Evolutionary conservation across 2,888 invertebrate species (phyloP).

Genomic region (Danaus chrysippus): DNA sequence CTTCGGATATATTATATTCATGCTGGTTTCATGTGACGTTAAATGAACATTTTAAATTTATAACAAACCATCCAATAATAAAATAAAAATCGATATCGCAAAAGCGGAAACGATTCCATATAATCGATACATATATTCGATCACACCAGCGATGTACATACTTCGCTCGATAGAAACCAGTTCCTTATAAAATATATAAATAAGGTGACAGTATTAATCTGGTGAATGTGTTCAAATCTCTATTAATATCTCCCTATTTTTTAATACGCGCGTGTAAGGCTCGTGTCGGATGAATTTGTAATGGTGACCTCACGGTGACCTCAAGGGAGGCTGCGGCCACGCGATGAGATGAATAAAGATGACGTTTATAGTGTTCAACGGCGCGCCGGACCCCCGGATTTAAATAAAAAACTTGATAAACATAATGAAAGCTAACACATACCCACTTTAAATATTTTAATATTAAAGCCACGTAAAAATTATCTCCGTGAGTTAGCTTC

Average conservation of each 20-base stretch:
- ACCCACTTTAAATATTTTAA: not conserved
- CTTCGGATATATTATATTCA: not conserved
- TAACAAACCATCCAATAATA: not conserved
- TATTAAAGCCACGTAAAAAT: not conserved
- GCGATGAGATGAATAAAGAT: slow-evolving; percentile 29
- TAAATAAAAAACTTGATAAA: slow-evolving; percentile 5
- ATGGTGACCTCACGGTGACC: slow-evolving; percentile 42
- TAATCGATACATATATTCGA: too few relatives aligned
- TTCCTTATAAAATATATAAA: not conserved
- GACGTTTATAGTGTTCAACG: slow-evolving; percentile 26
- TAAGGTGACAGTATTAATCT: not conserved
- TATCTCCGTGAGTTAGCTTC: not conserved
- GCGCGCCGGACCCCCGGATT: slow-evolving; percentile 10
- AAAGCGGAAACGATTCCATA: too few relatives aligned
- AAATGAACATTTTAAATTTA: not conserved
- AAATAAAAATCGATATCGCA: not conserved
- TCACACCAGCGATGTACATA: too few relatives aligned
- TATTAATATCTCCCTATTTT: slow-evolving; percentile 29
- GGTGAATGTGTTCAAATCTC: slow-evolving; percentile 22
- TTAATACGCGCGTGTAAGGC: slow-evolving; percentile 42
- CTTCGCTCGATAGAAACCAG: not conserved
- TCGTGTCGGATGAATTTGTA: slow-evolving; percentile 40
- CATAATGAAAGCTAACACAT: not conserved
- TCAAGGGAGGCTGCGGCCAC: slow-evolving; percentile 46
- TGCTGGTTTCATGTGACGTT: not conserved